phyloP scores from a whole-genome alignment of 2,113 vertebrate genomes.

The Naja naja region DNA sequence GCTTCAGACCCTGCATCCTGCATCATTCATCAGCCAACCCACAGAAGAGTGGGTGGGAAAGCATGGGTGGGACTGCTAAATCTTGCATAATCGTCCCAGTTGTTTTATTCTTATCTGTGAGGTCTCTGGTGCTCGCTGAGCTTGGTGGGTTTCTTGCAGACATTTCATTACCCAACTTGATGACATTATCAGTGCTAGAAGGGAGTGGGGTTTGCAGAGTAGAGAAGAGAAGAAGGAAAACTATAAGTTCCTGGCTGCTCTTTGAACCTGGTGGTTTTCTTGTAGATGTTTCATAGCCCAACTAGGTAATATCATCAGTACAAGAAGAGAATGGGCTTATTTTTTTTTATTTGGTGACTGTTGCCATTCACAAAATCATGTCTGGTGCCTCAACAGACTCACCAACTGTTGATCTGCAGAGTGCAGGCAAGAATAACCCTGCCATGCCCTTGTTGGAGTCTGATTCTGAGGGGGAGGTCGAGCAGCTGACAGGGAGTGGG shows the following conservation, averaged over 20 bases:
- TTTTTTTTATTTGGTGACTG: neutral
- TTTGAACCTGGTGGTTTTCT: neutral
- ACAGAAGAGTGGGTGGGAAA: neutral
- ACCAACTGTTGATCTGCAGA: neutral
- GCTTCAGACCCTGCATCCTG: neutral
- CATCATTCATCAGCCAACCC: neutral
- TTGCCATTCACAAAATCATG: neutral
- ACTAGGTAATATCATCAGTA: neutral
- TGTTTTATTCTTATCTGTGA: neutral
- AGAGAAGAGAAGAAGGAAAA: neutral
- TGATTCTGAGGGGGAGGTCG: no score
- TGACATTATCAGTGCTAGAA: neutral
- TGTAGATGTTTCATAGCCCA: neutral
- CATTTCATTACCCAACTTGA: neutral
- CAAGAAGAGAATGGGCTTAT: neutral
- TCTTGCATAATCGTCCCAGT: neutral
- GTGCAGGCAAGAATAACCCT: neutral
- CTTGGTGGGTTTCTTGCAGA: neutral
- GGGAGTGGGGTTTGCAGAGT: neutral
- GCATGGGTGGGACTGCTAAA: neutral
- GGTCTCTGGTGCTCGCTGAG: neutral
- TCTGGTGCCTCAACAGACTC: neutral
- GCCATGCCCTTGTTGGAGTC: no score
- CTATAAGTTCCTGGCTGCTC: neutral
- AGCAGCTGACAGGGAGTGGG: no score